These are phyloP conservation scores for Nemurella pictetii DNA, from an alignment of 2,888 invertebrate genomes.

Conservation along the genomic window DNA sequence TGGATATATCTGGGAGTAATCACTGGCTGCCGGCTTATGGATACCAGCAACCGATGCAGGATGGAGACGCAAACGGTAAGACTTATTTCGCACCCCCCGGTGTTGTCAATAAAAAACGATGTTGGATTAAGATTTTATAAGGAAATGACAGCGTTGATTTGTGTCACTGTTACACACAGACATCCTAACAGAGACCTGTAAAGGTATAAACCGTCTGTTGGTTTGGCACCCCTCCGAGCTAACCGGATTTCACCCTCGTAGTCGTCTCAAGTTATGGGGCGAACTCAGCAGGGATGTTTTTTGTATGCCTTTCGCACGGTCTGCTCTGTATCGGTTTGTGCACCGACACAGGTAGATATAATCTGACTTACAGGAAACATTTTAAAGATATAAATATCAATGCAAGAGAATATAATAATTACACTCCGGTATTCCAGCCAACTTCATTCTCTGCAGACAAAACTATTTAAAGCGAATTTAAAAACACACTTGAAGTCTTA, in stretches of 20 bases:
- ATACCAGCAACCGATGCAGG: conserved; percentile 63
- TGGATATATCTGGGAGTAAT: conserved; percentile 51
- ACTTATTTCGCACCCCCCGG: neutral
- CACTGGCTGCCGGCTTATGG: conserved; percentile 81
- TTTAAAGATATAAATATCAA: no score
- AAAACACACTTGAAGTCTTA: no score
- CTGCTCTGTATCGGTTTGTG: neutral
- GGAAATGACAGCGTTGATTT: neutral
- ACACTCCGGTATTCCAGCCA: no score
- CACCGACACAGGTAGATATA: neutral
- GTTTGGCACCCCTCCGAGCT: neutral
- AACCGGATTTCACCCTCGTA: neutral
- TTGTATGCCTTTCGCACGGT: neutral
- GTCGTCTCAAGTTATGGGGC: neutral
- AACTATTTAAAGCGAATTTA: no score
- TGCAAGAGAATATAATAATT: no score
- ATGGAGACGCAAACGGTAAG: neutral
- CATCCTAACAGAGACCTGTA: neutral
- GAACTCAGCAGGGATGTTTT: neutral
- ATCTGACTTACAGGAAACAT: no score
- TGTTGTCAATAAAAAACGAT: neutral
- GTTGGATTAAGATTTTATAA: neutral
- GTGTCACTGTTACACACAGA: neutral
- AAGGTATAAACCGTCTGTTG: neutral
- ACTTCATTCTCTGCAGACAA: no score